phyloP scores from a whole-genome alignment of 92 coral and sea anemone genomes.

The Phenganax stokvisi region DNA sequence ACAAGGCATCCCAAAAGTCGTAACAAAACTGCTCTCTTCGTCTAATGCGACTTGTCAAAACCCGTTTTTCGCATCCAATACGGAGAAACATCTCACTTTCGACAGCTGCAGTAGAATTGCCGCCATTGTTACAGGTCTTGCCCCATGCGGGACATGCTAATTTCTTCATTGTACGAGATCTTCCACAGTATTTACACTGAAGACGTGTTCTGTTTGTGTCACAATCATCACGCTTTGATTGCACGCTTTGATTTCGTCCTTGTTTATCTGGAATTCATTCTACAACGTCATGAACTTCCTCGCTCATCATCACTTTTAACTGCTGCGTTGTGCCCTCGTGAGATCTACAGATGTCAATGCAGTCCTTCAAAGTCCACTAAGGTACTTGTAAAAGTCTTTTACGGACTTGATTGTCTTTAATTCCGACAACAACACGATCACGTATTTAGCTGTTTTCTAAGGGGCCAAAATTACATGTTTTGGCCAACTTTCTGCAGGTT shows the following conservation, averaged over 20 bases:
- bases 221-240: slow-evolving; percentile 30
- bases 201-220: not conserved
- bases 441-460: not conserved
- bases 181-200: slow-evolving; percentile 46
- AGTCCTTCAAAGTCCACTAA: slow-evolving; percentile 2
- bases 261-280: not conserved
- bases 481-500: not conserved
- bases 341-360: slow-evolving; percentile 25
- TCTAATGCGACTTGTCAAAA: slow-evolving; percentile 16
- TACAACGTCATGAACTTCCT: slow-evolving; percentile 13
- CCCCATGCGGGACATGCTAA: slow-evolving; percentile 49
- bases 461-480: slow-evolving; percentile 2
- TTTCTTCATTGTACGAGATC: slow-evolving; percentile 46
- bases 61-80: slow-evolving; percentile 1
- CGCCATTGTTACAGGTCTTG: not conserved
- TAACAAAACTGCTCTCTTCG: too few relatives aligned
- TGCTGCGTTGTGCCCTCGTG: slow-evolving; percentile 1
- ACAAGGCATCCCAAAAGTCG: too few relatives aligned
- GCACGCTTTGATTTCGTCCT: slow-evolving; percentile 8
- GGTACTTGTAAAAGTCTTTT: not conserved
- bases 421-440: slow-evolving; percentile 2
- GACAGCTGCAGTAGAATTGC: too few relatives aligned
- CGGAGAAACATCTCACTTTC: not conserved
- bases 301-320: slow-evolving; percentile 8
- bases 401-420: not conserved